phyloP scores from a whole-genome alignment of 1,140 invertebrate genomes.

The Drosophila aff. region DNA sequence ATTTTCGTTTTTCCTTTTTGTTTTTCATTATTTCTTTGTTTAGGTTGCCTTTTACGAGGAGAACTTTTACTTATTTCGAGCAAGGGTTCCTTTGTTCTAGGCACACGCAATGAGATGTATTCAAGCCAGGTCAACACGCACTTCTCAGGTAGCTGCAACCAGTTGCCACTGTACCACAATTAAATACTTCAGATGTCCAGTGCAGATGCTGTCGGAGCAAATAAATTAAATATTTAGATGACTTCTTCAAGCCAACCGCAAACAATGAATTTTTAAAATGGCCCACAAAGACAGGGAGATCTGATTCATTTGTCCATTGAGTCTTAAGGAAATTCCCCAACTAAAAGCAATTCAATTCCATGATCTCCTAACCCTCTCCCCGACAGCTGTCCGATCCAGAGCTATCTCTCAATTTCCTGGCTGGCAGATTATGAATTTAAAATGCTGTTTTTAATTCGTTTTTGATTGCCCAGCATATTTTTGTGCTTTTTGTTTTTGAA shows the following conservation, averaged over 20 bases:
- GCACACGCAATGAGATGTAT: not conserved
- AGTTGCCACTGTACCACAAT: not conserved
- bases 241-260: constrained; percentile 9
- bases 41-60: not conserved
- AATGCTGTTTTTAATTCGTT: constrained; percentile 62
- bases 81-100: not conserved
- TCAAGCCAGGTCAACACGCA: not conserved
- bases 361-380: not conserved
- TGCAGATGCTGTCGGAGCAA: not conserved
- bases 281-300: not conserved
- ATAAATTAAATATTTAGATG: constrained; percentile 17
- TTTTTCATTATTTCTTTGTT: not conserved
- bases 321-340: constrained; percentile 20
- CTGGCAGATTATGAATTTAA: constrained; percentile 66
- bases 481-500: constrained; percentile 58
- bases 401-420: constrained; percentile 49
- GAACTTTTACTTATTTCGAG: not conserved
- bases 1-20: not conserved
- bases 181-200: not conserved
- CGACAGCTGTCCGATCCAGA: constrained; percentile 28
- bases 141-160: not conserved
- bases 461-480: constrained; percentile 65
- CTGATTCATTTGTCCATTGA: constrained; percentile 29
- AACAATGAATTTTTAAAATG: constrained; percentile 33
- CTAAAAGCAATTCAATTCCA: constrained; percentile 33